phyloP scores from a whole-genome alignment of 2,797 vertebrate species.

The Anniella stebbinsi region DNA sequence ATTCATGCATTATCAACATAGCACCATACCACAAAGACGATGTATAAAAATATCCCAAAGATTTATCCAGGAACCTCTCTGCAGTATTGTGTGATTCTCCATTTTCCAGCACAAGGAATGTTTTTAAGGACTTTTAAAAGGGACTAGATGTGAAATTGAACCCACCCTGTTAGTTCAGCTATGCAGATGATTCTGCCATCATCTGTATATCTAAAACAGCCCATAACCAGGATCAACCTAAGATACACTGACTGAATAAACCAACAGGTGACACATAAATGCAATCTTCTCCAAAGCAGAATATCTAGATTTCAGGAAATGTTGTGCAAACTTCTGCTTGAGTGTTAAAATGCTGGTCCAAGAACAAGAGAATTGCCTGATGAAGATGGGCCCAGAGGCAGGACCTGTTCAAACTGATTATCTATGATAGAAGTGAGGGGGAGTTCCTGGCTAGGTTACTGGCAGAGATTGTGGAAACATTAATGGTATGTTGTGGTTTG shows the following conservation, averaged over 20 bases:
- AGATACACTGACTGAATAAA: not conserved
- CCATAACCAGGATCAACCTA: not conserved
- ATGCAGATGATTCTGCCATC: no score
- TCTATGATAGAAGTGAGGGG: not conserved
- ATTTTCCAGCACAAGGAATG: not conserved
- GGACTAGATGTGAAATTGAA: not conserved
- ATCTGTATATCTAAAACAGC: not conserved
- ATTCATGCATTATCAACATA: not conserved
- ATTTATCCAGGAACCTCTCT: not conserved
- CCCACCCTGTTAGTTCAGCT: no score
- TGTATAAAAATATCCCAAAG: not conserved
- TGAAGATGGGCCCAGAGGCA: not conserved
- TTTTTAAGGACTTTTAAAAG: not conserved
- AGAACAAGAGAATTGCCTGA: not conserved
- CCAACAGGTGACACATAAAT: not conserved
- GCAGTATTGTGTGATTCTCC: not conserved
- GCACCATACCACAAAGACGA: not conserved
- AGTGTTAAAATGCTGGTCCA: not conserved
- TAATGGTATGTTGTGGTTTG: constrained; percentile 26
- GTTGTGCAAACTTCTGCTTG: not conserved
- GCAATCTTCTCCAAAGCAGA: not conserved
- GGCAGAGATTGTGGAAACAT: constrained; percentile 35
- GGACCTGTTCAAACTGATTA: not conserved
- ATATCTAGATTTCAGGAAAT: not conserved
- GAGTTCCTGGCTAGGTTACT: not conserved